Conservation (phyloP, 2,888 invertebrate species). For the Oasisia sp. region DNA sequence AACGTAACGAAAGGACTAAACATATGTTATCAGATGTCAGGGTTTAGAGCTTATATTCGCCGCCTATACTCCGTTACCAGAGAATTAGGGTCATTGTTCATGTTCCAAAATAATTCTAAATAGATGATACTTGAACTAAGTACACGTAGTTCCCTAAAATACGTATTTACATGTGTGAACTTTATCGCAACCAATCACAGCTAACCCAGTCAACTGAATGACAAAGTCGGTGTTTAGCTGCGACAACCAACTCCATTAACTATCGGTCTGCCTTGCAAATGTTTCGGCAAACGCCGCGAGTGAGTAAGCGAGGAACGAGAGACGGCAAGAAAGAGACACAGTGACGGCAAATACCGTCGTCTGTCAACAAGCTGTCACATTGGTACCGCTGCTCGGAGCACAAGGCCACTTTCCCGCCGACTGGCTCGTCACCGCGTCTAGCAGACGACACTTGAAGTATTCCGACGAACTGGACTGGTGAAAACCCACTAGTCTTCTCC, state of each 20-base stretch:
- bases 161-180: no score
- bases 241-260: not conserved
- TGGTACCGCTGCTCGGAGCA: not conserved
- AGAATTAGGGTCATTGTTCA: no score
- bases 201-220: not conserved
- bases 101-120: no score
- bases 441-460: conserved; percentile 13
- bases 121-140: no score
- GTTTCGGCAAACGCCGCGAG: not conserved
- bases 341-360: not conserved
- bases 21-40: no score
- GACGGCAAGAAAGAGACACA: not conserved
- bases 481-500: not conserved
- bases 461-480: not conserved
- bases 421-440: not conserved
- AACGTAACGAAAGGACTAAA: no score
- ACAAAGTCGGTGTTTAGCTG: not conserved
- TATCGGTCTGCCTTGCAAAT: not conserved
- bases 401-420: not conserved
- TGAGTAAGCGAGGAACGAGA: not conserved
- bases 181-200: no score
- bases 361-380: not conserved
- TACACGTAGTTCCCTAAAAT: no score
- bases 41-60: no score
- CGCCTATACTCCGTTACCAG: no score